Evolutionary conservation across 2,113 vertebrate genomes (phyloP).

Genomic region (Cyprinodon variegatus): DNA sequence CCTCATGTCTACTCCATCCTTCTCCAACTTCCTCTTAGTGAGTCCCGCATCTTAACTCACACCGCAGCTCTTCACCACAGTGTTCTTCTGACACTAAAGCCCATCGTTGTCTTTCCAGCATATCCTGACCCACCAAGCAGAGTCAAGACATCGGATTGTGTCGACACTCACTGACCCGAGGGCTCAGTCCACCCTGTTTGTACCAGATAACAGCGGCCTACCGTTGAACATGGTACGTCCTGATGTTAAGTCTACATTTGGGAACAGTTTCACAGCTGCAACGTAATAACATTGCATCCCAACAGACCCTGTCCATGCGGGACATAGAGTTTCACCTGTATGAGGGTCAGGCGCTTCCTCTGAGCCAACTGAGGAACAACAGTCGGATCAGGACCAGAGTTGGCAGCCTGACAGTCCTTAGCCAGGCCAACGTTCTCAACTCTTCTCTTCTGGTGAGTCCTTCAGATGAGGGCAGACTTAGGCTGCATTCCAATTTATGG

Average conservation of each 20-base stretch:
- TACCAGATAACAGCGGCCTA: slow-evolving; percentile 84
- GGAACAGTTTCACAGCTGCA: accelerated
- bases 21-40: slow-evolving; percentile 89
- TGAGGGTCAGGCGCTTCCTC: slow-evolving; percentile 72
- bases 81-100: background rate
- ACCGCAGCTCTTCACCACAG: background rate
- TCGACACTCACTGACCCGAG: slow-evolving; percentile 81
- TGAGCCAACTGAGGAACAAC: slow-evolving; percentile 85
- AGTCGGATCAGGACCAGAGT: slow-evolving; percentile 81
- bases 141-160: slow-evolving; percentile 81
- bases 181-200: slow-evolving; percentile 85
- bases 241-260: no score
- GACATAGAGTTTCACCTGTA: slow-evolving; percentile 91
- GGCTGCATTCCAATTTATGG: background rate
- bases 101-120: slow-evolving; percentile 73
- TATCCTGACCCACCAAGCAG: slow-evolving; percentile 82
- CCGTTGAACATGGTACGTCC: slow-evolving; percentile 83
- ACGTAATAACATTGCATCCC: slow-evolving; percentile 1
- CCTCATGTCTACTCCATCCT: slow-evolving; percentile 80
- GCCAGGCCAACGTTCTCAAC: slow-evolving; percentile 62
- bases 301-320: slow-evolving; percentile 85
- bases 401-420: slow-evolving; percentile 83
- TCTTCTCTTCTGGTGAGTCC: slow-evolving; percentile 66
- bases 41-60: slow-evolving; percentile 37
- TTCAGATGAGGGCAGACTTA: background rate